These are phyloP conservation scores for Antheraea assamensis DNA, from an alignment of 2,888 invertebrate species.

Conservation along the genomic window DNA sequence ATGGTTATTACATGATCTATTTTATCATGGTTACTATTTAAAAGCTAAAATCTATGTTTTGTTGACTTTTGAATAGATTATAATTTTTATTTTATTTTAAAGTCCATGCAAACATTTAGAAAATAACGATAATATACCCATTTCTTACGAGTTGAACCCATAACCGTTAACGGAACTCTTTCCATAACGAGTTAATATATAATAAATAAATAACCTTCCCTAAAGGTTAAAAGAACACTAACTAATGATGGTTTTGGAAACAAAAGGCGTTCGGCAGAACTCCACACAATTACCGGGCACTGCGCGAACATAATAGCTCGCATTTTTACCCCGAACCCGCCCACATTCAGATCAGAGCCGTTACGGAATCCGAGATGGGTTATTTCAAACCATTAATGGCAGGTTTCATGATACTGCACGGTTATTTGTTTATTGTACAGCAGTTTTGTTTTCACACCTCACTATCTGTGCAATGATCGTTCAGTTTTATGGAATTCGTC, in stretches of 20 bases:
- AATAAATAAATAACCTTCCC: background rate
- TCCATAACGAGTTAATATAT: background rate
- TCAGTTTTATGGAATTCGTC: background rate
- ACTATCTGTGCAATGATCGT: background rate
- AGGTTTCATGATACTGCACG: background rate
- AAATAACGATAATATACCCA: background rate
- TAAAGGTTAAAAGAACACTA: background rate
- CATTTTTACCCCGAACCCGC: conserved; percentile 14
- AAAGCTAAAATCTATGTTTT: background rate
- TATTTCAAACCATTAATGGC: conserved; percentile 4
- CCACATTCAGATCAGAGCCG: conserved; percentile 9
- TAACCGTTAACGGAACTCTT: background rate
- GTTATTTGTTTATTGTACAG: background rate
- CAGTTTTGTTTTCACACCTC: background rate
- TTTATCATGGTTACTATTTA: background rate
- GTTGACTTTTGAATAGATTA: background rate
- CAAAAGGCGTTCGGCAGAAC: background rate
- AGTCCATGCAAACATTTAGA: background rate
- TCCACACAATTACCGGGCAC: background rate
- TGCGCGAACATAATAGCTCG: conserved; percentile 10
- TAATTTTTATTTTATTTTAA: too few relatives aligned
- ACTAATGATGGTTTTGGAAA: conserved; percentile 9
- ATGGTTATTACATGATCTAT: conserved; percentile 1
- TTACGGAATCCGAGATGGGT: conserved; percentile 6
- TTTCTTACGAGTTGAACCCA: background rate